Evolutionary conservation across 2,797 vertebrate genomes (phyloP).

Genomic region (Syngnathus acus): DNA sequence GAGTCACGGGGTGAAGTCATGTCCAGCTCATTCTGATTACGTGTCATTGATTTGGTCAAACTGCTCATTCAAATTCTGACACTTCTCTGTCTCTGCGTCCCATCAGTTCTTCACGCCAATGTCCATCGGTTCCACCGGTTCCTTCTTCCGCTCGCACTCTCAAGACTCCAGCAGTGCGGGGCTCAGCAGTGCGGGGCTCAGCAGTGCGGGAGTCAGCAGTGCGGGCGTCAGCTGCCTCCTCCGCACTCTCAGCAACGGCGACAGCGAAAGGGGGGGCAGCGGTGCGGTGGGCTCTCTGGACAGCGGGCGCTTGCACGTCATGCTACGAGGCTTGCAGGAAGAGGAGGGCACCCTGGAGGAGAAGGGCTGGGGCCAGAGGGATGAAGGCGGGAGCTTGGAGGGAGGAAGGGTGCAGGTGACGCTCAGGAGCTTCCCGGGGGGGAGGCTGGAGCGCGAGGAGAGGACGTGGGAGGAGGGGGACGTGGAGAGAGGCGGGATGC

Average conservation of each 20-base stretch:
- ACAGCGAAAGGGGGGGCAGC: constrained; percentile 53
- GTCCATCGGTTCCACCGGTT: constrained; percentile 82
- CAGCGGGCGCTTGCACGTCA: constrained; percentile 52
- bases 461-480: constrained; percentile 61
- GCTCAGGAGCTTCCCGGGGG: constrained; percentile 59
- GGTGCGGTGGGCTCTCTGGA: constrained; percentile 44
- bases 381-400: constrained; percentile 47
- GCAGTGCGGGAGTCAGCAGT: constrained; percentile 78
- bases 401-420: constrained; percentile 63
- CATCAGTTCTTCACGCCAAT: constrained; percentile 88
- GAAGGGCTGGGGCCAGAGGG: constrained; percentile 47
- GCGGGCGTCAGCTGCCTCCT: constrained; percentile 73
- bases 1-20: constrained; percentile 13
- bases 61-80: background rate
- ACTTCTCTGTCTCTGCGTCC: constrained; percentile 38
- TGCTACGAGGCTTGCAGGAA: constrained; percentile 58
- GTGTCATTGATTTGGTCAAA: too few relatives aligned
- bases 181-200: constrained; percentile 79
- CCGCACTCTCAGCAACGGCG: constrained; percentile 67
- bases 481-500: constrained; percentile 50
- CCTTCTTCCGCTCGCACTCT: constrained; percentile 96
- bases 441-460: constrained; percentile 56
- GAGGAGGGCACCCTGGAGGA: constrained; percentile 53
- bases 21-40: background rate
- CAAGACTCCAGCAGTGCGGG: constrained; percentile 93